Percentiles rank a stretch among this genome's conserved stretches.
These are phyloP conservation scores for Sebastes jordani DNA, from an alignment of 2,797 vertebrate species.

Conservation along the genomic window DNA sequence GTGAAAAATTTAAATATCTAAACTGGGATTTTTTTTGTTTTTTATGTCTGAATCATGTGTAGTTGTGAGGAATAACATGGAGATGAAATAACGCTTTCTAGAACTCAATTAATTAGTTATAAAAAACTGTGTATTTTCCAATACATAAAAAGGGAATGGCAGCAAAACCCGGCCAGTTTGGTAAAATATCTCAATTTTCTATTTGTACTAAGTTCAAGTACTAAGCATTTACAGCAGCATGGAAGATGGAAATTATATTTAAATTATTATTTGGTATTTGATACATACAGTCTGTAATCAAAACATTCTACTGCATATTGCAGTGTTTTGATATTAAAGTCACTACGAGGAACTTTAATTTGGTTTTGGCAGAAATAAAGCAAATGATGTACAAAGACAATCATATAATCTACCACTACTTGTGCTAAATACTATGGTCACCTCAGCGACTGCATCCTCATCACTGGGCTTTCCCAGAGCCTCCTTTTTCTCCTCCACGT, in stretches of 20 bases:
- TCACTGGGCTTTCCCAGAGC: conserved; percentile 68
- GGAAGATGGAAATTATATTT: neutral
- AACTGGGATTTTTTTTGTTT: neutral
- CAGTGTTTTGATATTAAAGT: neutral
- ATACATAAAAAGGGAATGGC: neutral
- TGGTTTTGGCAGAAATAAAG: neutral
- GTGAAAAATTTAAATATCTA: neutral
- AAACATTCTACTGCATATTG: neutral
- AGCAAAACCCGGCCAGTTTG: neutral
- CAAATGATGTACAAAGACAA: neutral
- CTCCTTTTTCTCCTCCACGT: conserved; percentile 61
- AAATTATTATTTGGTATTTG: neutral
- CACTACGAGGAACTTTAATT: neutral
- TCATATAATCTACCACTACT: conserved; percentile 24
- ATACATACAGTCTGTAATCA: neutral
- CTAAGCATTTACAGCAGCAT: neutral
- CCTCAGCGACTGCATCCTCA: conserved; percentile 79
- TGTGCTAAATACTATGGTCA: conserved; percentile 66
- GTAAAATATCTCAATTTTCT: neutral
- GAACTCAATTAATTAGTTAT: neutral
- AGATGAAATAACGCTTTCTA: neutral
- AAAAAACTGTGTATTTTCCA: neutral
- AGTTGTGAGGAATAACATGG: neutral
- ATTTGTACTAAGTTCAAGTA: neutral
- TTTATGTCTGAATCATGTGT: neutral